These are phyloP conservation scores for Tragelaphus scriptus DNA, from an alignment of 2,113 vertebrate genomes.

Conservation along the genomic window DNA sequence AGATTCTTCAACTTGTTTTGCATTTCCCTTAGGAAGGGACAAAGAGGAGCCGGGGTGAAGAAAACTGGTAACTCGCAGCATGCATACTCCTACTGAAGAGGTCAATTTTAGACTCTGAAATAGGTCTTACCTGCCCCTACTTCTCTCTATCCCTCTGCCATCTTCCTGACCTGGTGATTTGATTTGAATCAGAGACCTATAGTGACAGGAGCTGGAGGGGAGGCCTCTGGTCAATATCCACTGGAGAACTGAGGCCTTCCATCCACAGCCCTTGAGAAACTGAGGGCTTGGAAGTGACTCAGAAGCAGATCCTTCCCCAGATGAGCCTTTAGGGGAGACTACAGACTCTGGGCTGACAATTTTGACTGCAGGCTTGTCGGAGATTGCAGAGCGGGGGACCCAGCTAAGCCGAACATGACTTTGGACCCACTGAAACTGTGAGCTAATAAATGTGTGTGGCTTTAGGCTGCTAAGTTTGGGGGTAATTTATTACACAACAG, in stretches of 20 bases:
- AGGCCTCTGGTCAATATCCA: background rate
- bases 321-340: background rate
- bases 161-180: background rate
- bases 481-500: background rate
- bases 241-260: background rate
- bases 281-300: background rate
- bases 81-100: rapidly evolving
- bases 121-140: rapidly evolving
- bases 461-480: background rate
- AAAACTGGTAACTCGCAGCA: background rate
- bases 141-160: background rate
- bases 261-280: background rate
- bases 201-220: background rate
- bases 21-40: background rate
- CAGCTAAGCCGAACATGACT: rapidly evolving
- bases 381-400: background rate
- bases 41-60: background rate
- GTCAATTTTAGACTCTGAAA: background rate
- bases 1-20: background rate
- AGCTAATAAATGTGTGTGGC: background rate
- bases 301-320: background rate
- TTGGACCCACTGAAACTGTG: background rate
- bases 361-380: background rate
- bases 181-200: background rate
- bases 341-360: background rate